Percentiles rank a stretch among this genome's conserved stretches.
Conservation (phyloP, 2,888 invertebrate species). For the Lepas anatifera region DNA sequence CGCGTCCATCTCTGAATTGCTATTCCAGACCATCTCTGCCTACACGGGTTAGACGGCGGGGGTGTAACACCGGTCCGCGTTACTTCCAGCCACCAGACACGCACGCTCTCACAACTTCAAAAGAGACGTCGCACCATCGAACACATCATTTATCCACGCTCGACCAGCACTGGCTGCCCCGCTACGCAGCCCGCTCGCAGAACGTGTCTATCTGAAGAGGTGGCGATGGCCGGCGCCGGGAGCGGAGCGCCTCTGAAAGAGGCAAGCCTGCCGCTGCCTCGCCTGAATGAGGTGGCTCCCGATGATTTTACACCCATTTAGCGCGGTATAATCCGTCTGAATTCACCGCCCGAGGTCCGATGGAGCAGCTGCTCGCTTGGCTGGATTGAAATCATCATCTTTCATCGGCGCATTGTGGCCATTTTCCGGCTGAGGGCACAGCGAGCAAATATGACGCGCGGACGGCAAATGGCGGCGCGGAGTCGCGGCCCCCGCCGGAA, state of each 20-base stretch:
- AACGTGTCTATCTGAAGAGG: neutral
- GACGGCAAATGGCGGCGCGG: neutral
- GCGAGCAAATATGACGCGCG: neutral
- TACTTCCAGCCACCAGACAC: neutral
- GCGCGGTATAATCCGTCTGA: constrained; percentile 2
- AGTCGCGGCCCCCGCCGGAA: neutral
- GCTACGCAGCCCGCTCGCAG: neutral
- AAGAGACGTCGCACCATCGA: neutral
- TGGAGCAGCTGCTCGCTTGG: neutral
- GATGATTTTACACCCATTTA: constrained; percentile 7
- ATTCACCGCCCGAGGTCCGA: neutral
- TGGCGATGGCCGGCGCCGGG: neutral
- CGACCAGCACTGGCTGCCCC: neutral
- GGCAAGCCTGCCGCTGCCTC: neutral
- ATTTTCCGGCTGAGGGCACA: neutral
- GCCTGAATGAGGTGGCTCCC: constrained; percentile 1
- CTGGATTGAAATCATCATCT: neutral
- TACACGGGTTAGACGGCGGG: too few species aligned
- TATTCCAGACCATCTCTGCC: too few species aligned
- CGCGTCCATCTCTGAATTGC: too few species aligned
- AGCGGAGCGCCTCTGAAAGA: neutral
- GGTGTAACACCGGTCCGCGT: too few species aligned
- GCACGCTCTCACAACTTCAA: neutral
- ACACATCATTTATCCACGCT: neutral
- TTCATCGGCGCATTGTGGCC: constrained; percentile 3